Evolutionary conservation across 1,140 invertebrate species (phyloP).

Genomic region (Drosophila baimaii): DNA sequence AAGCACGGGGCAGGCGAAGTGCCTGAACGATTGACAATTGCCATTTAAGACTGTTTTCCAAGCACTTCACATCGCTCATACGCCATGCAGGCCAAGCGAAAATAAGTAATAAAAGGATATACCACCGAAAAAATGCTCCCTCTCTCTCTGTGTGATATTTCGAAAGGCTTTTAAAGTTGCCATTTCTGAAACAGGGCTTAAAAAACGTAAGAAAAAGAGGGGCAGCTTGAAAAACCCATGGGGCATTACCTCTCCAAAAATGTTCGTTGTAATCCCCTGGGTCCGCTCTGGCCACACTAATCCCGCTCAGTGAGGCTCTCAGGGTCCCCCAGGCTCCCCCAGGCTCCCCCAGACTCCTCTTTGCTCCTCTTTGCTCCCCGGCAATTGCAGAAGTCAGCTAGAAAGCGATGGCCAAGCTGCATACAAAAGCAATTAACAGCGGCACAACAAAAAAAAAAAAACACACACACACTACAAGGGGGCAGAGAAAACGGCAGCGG

Average conservation of each 20-base stretch:
- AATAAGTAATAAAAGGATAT: not conserved
- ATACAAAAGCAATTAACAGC: slow-evolving; percentile 72
- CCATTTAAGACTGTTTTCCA: slow-evolving; percentile 37
- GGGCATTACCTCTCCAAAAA: not conserved
- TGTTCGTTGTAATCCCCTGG: not conserved
- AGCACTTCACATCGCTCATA: slow-evolving; percentile 41
- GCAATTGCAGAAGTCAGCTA: slow-evolving; percentile 25
- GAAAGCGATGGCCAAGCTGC: slow-evolving; percentile 22
- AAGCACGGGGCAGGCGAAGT: no score
- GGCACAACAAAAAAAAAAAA: slow-evolving; percentile 37
- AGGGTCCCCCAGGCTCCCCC: not conserved
- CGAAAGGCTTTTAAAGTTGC: not conserved
- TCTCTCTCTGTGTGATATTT: not conserved
- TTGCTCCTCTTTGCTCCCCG: no score
- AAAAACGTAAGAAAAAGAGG: no score
- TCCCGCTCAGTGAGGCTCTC: not conserved
- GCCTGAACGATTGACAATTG: slow-evolving; percentile 39
- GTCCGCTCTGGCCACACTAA: not conserved
- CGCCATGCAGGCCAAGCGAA: slow-evolving; percentile 6
- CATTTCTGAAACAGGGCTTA: no score
- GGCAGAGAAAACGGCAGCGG: not conserved
- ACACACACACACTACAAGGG: not conserved
- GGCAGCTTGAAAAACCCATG: not conserved
- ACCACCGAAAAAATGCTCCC: not conserved
- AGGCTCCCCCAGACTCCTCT: no score